Evolutionary conservation across 2,888 invertebrate genomes (phyloP).

Genomic region (Noctua pronuba): DNA sequence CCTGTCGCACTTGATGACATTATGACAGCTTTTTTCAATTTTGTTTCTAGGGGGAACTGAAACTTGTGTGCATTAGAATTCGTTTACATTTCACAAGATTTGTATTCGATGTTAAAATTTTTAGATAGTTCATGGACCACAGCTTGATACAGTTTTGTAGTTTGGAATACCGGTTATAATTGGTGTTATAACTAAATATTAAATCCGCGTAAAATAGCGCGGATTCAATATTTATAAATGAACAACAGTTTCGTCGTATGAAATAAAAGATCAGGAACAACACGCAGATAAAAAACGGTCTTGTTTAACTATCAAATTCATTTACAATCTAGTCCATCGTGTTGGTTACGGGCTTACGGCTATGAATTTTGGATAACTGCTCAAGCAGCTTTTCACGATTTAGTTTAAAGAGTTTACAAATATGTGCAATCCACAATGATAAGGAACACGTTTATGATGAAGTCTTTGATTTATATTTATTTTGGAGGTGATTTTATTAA

Average conservation of each 20-base stretch:
- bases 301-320: background rate
- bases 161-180: background rate
- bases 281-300: no score
- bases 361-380: background rate
- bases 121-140: background rate
- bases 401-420: background rate
- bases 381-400: background rate
- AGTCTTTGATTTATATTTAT: background rate
- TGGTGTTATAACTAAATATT: background rate
- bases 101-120: slow-evolving; percentile 15
- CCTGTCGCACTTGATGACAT: slow-evolving; percentile 36
- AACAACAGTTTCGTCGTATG: background rate
- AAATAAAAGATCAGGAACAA: background rate
- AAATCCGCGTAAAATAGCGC: background rate
- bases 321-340: background rate
- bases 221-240: background rate
- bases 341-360: no score
- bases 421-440: background rate
- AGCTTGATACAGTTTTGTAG: background rate
- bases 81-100: slow-evolving; percentile 11
- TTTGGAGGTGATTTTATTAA: background rate
- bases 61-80: slow-evolving; percentile 25
- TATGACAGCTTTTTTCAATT: slow-evolving; percentile 36
- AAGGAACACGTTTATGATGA: background rate
- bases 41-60: slow-evolving; percentile 3